Evolutionary conservation across 2,797 vertebrate species (phyloP), one percentile per base, ranked within the genome.

Genomic region (Perodicticus potto): DNA sequence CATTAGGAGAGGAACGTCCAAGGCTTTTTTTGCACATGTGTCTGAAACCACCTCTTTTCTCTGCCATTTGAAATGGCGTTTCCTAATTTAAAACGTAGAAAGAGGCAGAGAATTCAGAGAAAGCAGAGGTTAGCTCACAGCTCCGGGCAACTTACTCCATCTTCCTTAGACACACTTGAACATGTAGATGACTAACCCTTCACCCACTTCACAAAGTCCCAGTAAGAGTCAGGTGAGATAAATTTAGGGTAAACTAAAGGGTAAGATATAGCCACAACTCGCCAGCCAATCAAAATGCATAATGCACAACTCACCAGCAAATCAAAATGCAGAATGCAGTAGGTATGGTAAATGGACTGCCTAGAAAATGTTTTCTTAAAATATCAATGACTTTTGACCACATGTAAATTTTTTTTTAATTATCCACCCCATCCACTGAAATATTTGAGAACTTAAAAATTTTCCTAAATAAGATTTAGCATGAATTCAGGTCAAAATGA

Each of bases 181-280:
- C 40, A 88, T 29, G 45, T 2, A 49, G 34, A 22, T 17, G 3
- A 22, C 13, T 27, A 27, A 37, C 34, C 43, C 37, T 45, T 94
- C n/a, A 37, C 14, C 23, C 61, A 11, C 20, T 59, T 17, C 19
- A 25, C 29, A 34, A 13, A 27, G 23, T 23, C 69, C 27, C 10
- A 11, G 19, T 2, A 2, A 76, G 16, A 25, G 7, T 34, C 19
- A 0, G 12, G 23, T 2, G 17, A 45, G 19, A 34, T 1, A 20
- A 16, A 13, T 8, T n/a, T 23, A 32, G 4, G 4, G 67, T 7
- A 20, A n/a, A 45, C 8, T 20, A 27, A 19, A 49, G 12, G 16
- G 16, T 10, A 16, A 14, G 0, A 0, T 2, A 0, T 5, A 32
- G 49, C 23, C 1, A 9, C 5, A 43, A 23, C 19, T 10, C 16